Evolutionary conservation across 2,797 vertebrate genomes (phyloP).

Genomic region (Mareca penelope): DNA sequence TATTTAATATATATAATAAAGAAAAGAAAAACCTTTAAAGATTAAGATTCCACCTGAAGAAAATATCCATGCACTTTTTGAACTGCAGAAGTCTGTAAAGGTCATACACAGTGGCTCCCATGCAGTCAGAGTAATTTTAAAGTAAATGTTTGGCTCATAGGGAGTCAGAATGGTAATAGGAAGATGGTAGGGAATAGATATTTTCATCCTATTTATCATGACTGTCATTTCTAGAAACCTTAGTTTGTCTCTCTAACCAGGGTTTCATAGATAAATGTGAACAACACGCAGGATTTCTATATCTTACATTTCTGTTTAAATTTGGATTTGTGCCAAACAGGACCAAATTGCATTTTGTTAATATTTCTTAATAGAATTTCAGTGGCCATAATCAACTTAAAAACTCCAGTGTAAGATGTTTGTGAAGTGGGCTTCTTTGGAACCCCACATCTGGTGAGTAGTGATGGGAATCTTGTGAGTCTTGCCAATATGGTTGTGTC

Average conservation of each 20-base stretch:
- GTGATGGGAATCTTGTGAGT: background rate
- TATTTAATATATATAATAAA: background rate
- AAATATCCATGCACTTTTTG: background rate
- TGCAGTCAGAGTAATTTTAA: constrained; percentile 18
- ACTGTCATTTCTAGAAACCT: background rate
- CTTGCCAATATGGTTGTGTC: fast-evolving
- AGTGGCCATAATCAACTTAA: background rate
- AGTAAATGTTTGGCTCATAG: constrained; percentile 37
- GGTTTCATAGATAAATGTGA: background rate
- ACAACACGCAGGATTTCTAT: background rate
- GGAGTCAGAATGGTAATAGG: constrained; percentile 12
- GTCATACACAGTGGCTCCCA: background rate
- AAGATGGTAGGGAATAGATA: background rate
- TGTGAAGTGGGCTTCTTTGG: background rate
- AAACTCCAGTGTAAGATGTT: background rate
- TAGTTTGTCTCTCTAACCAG: background rate
- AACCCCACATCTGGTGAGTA: background rate
- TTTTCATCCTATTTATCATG: constrained; percentile 13
- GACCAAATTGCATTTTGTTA: background rate
- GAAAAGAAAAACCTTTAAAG: background rate
- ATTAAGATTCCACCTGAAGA: constrained; percentile 20
- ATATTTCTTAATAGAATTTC: background rate
- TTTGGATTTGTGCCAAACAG: background rate
- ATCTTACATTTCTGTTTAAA: background rate
- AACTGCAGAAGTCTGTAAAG: constrained; percentile 1